Percentiles rank a stretch among this genome's conserved stretches.
Evolutionary conservation across 2,888 invertebrate genomes (phyloP).

Genomic region (Leptura quadrifasciata): DNA sequence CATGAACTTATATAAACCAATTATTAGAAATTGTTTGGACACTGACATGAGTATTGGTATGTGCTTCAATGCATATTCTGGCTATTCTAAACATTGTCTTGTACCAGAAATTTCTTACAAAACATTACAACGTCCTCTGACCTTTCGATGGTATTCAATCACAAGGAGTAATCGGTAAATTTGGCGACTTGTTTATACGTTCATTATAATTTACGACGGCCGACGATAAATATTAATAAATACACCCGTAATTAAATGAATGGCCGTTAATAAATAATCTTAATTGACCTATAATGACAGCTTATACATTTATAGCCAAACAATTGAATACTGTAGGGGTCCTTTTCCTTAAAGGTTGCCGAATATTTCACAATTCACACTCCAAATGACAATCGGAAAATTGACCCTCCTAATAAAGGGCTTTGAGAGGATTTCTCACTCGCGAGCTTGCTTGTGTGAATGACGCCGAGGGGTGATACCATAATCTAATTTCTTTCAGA

Average conservation of each 20-base stretch:
- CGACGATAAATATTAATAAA: not conserved
- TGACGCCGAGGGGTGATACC: constrained; percentile 10
- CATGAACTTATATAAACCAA: too few species aligned
- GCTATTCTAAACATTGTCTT: too few species aligned
- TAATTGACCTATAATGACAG: not conserved
- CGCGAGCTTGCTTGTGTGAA: not conserved
- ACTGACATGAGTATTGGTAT: too few species aligned
- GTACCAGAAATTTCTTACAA: too few species aligned
- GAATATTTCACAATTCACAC: constrained; percentile 21
- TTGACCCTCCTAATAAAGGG: constrained; percentile 23
- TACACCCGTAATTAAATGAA: not conserved
- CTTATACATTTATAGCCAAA: constrained; percentile 1
- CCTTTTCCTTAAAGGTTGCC: not conserved
- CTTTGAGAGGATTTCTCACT: constrained; percentile 7
- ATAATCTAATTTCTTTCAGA: constrained; percentile 19
- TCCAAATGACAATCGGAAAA: constrained; percentile 21
- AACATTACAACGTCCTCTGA: too few species aligned
- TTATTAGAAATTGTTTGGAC: too few species aligned
- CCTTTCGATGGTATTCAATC: not conserved
- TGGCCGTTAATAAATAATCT: not conserved
- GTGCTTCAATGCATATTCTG: too few species aligned
- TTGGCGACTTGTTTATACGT: constrained; percentile 7
- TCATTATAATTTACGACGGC: not conserved
- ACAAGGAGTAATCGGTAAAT: not conserved
- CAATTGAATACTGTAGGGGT: not conserved